phyloP scores from a whole-genome alignment of 2,888 invertebrate species.

The Brachypalpus laphriformis region DNA sequence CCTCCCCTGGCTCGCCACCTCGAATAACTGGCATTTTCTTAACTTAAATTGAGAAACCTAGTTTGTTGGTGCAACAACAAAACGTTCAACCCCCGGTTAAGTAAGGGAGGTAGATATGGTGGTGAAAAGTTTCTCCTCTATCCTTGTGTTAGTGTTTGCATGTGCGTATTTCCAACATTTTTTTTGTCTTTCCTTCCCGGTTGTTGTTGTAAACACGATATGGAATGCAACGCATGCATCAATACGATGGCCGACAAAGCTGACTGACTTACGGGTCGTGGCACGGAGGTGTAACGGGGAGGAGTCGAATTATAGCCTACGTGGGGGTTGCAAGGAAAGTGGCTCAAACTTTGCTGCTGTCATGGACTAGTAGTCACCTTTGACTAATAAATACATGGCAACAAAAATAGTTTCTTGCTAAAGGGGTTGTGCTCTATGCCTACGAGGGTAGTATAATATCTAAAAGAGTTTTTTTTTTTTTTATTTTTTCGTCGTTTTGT shows the following conservation, averaged over 20 bases:
- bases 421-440: slow-evolving; percentile 10
- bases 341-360: slow-evolving; percentile 20
- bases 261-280: slow-evolving; percentile 35
- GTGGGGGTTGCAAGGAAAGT: slow-evolving; percentile 10
- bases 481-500: neutral
- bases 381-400: slow-evolving; percentile 26
- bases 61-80: slow-evolving; percentile 27
- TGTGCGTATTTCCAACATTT: slow-evolving; percentile 27
- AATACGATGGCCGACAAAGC: slow-evolving; percentile 47
- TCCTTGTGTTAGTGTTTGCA: slow-evolving; percentile 25
- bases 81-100: neutral
- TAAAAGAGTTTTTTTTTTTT: neutral
- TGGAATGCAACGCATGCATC: slow-evolving; percentile 57
- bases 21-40: slow-evolving; percentile 52
- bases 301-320: slow-evolving; percentile 4
- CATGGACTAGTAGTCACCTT: slow-evolving; percentile 17
- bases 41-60: slow-evolving; percentile 58
- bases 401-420: slow-evolving; percentile 43
- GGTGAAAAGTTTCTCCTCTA: slow-evolving; percentile 9
- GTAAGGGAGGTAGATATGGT: slow-evolving; percentile 3
- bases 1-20: slow-evolving; percentile 4
- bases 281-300: neutral
- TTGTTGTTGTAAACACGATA: slow-evolving; percentile 29
- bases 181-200: neutral
- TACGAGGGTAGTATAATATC: neutral